A percentile compares a stretch with the other conserved stretches of the same genome.
Conservation (phyloP, 2,113 vertebrate species). For the Anolis sagrei region DNA sequence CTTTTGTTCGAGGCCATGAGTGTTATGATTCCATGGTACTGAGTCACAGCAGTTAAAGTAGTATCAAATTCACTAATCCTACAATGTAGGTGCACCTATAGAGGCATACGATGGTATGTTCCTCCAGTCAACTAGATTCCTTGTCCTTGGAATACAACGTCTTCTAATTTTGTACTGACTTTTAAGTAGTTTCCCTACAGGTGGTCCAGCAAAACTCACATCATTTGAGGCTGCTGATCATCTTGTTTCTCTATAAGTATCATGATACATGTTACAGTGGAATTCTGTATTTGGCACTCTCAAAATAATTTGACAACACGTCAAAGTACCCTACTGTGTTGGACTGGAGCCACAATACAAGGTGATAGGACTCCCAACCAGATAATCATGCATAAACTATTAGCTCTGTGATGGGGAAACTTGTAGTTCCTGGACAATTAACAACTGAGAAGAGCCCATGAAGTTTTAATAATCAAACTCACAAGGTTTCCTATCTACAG, state of each 20-base stretch:
- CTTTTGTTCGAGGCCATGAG: no score
- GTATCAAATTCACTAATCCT: no score
- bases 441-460: no score
- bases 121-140: neutral
- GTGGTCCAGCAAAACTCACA: neutral
- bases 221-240: neutral
- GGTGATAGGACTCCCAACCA: neutral
- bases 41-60: no score
- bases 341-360: neutral
- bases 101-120: neutral
- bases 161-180: no score
- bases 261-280: neutral
- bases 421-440: neutral
- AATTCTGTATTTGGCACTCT: neutral
- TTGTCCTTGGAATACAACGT: no score
- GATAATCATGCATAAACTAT: neutral
- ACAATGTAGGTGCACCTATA: no score
- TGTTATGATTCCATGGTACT: no score
- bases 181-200: no score
- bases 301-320: neutral
- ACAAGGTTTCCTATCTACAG: no score
- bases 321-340: neutral
- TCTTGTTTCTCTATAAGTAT: neutral
- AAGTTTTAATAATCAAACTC: no score
- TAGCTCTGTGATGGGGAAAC: neutral